Base-by-base conservation (phyloP, 2,888 invertebrate species). In the Morpho deidamia region DNA sequence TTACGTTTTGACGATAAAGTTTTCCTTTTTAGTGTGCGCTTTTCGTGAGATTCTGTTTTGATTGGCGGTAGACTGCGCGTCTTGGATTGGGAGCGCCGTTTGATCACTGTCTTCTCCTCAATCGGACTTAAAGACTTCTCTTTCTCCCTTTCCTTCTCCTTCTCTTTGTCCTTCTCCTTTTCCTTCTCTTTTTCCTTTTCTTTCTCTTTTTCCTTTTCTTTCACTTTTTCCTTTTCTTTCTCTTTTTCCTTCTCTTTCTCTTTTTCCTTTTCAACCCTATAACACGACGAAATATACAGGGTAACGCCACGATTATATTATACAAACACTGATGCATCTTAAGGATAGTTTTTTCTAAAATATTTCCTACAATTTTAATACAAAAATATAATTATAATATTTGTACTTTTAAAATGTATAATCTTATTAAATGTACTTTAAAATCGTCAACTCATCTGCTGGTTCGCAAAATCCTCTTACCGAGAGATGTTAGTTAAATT, bases 11-110 rank as follows among this genome's bases (percentile, higher is more conserved):
- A 78, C 10, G 82, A 81, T 38, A 81, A 44, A 0, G 80, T 81
- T 41, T 83, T 73, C 51, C 83, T 71, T 53, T 86, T 90, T 0
- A 75, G 83, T 37, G 76, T 81, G 51, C 81, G 69, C 60, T 81
- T 86, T 10, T 81, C 86, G 39, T 74, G 76, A 11, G 68, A 65
- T 40, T 84, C 86, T 0, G 66, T 67, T 59, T 81, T 82, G 11
- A 74, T 55, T 0, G 81, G 79, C 5, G 79, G 74, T 9, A 76
- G 55, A 11, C 76, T 74, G 3, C 88, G 81, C 1, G 76, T 81
- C 52, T 86, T 87, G 1, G 88, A 87, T 55, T 79, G 81, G 1
- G 87, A 85, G 1, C 87, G 78, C 5, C 82, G 74, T 55, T 85
- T 86, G 1, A 76, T 46, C 0, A 71, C 65, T 0, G 61, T 63